Evolutionary conservation across 2,113 vertebrate species (phyloP).

Genomic region (Gracilinanus agilis): DNA sequence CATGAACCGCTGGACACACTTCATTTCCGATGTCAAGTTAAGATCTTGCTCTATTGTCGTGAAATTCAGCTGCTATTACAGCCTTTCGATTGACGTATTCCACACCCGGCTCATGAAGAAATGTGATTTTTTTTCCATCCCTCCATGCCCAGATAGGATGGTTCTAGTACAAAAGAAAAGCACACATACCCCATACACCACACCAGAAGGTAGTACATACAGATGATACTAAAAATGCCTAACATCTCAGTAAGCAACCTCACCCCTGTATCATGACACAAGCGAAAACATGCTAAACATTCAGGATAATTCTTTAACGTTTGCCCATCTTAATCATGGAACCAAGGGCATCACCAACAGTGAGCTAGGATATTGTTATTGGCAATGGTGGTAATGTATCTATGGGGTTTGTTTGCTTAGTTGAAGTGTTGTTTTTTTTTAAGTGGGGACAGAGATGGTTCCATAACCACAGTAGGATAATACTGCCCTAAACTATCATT

Average conservation of each 20-base stretch:
- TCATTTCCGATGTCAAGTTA: slow-evolving; percentile 34
- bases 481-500: slow-evolving; percentile 37
- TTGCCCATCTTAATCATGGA: slow-evolving; percentile 45
- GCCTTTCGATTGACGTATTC: slow-evolving; percentile 7
- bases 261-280: background rate
- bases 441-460: background rate
- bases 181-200: slow-evolving; percentile 39
- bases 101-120: background rate
- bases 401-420: background rate
- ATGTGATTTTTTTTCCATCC: slow-evolving; percentile 25
- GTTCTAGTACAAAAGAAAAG: slow-evolving; percentile 35
- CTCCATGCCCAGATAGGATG: slow-evolving; percentile 1
- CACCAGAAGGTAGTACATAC: slow-evolving; percentile 42
- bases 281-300: background rate
- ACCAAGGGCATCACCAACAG: slow-evolving; percentile 31
- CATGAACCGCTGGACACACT: background rate
- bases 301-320: slow-evolving; percentile 21
- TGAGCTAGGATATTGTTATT: background rate
- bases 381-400: background rate
- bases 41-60: slow-evolving; percentile 25
- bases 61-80: slow-evolving; percentile 18
- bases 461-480: slow-evolving; percentile 45
- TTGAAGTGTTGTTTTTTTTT: background rate
- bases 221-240: slow-evolving; percentile 42
- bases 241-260: slow-evolving; percentile 36